Evolutionary conservation across 2,113 vertebrate species (phyloP), one percentile per base, ranked within the genome.

Genomic region (Thamnaconus septentrionalis): DNA sequence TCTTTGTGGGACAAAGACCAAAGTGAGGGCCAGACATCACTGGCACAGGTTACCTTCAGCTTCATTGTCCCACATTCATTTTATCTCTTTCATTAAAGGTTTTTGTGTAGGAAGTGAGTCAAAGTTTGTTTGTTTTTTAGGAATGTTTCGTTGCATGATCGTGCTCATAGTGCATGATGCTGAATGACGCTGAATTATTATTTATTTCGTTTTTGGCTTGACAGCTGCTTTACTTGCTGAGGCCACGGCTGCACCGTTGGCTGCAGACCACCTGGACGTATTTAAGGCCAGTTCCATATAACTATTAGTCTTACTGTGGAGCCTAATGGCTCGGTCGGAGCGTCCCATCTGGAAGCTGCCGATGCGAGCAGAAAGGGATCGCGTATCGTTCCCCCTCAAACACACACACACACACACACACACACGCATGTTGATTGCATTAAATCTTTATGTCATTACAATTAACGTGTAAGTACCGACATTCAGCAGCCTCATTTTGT

Each of bases 241-340:
- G 53, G 66, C 80, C 63, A 46, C 60, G 64, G 51, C 68, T 55
- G 41, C 18, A 44, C 71, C 61, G 54, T 77, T 76, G 64, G 70
- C 75, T 68, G 59, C 51, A 51, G 69, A 78, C 69, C 85, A 87
- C 90, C 80, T 88, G 84, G 84, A 80, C 81, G 45, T 81, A 83
- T 83, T 88, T 89, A 90, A 69, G 73, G 57, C 46, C 63, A 68
- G 75, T 82, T 89, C 68, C 74, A 31, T 31, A 31, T 31, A 58
- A 78, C 66, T 69, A 81, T 84, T 80, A 76, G 64, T 51, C 49
- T 80, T 65, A 65, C 80, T 75, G 81, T 69, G 69, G 59, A 65
- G 61, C 31, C 57, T 87, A 83, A 87, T 83, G 67, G 75, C 63
- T 69, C 11, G 54, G 69, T 59, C 61, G 61, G 53, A 81, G 73